Evolutionary conservation across 2,113 vertebrate genomes (phyloP), one percentile per base, ranked within the genome.

Genomic region (Microtus ochrogaster): DNA sequence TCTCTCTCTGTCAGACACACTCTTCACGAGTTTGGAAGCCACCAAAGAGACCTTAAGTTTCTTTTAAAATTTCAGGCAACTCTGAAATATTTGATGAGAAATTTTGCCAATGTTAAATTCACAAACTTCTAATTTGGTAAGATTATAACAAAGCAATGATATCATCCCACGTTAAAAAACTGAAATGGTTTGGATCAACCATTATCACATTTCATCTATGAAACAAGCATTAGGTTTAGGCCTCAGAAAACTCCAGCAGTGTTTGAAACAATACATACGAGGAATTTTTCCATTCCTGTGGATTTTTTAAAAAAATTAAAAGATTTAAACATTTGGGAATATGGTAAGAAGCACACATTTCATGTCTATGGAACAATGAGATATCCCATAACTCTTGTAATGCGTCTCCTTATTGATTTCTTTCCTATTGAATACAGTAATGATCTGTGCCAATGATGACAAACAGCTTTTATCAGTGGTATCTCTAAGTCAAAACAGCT

Each of bases 41-140:
- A 63, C 47, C 28, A 66, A 91, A 33, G 76, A 72, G 83, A 83
- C 14, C 22, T 92, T 92, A 92, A 73, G 52, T 83, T 95, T 63
- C 70, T 96, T 98, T 96, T 97, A 94, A 97, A 97, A 72, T 81
- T 76, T 65, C 65, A 93, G 79, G 84, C 49, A 91, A 82, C n/a
- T 81, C 95, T 97, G 95, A 87, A 93, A 90, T 91, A 94, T 94
- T 91, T 97, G 90, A 93, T 95, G 24, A 52, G 33, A 96, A 97
- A 94, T 96, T 96, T 97, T 98, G 91, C 92, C 44, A 90, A 22
- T 88, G 88, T 96, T 97, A 96, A 83, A 92, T 97, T 96, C 86
- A 96, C 47, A 97, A 98, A 97, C 82, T 96, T 97, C 44, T 95
- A 89, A 70, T 96, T 77, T 97, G 95, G 5, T 94, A 72, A 94